phyloP scores from a whole-genome alignment of 2,888 invertebrate species.

The Nasonia oneida region DNA sequence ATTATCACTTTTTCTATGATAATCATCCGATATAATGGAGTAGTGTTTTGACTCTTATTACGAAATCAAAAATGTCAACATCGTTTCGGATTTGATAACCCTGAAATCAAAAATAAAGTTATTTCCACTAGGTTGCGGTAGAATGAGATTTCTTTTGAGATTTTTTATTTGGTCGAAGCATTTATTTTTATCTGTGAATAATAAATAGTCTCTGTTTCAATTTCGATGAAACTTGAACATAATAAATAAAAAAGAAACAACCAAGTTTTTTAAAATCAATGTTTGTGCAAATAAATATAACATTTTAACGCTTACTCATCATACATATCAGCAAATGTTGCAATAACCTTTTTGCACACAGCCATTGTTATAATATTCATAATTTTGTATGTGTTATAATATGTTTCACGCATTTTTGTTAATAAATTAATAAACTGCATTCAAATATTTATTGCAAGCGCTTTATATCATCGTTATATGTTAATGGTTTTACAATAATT shows the following conservation, averaged over 20 bases:
- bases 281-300: constrained; percentile 35
- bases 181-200: too few relatives aligned
- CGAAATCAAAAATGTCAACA: neutral
- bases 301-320: constrained; percentile 49
- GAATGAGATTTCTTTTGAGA: too few relatives aligned
- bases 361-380: constrained; percentile 50
- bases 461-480: constrained; percentile 55
- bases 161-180: too few relatives aligned
- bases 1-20: neutral
- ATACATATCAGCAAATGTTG: constrained; percentile 26
- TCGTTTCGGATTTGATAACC: neutral
- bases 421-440: constrained; percentile 56
- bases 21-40: neutral
- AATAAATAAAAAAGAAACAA: constrained; percentile 41
- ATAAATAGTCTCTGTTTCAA: neutral
- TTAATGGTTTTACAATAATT: constrained; percentile 36
- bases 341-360: constrained; percentile 51
- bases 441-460: constrained; percentile 51
- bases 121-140: neutral
- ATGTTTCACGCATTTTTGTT: constrained; percentile 41
- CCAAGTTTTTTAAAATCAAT: constrained; percentile 14
- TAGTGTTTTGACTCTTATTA: neutral
- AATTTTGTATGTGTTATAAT: constrained; percentile 47
- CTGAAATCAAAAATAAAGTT: neutral
- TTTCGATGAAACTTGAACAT: constrained; percentile 3